Evolutionary conservation across 2,113 vertebrate species (phyloP).

Genomic region (Galemys pyrenaicus): DNA sequence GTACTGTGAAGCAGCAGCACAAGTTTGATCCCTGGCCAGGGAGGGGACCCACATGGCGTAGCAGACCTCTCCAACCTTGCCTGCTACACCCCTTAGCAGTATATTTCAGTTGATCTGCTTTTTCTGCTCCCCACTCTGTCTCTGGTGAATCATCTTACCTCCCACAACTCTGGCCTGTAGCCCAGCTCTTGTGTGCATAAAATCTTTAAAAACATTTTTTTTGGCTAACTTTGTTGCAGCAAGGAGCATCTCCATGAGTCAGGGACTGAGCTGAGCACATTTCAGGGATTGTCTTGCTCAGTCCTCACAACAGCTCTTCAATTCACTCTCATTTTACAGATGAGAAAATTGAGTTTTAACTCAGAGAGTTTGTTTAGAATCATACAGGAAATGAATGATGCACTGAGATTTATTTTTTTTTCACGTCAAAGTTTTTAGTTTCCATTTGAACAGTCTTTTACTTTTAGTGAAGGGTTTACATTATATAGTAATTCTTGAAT

Average conservation of each 20-base stretch:
- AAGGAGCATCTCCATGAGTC: rapidly evolving
- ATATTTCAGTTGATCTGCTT: no score
- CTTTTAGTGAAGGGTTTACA: neutral
- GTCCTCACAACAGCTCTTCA: neutral
- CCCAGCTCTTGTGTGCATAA: no score
- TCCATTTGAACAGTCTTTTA: neutral
- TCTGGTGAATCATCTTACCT: no score
- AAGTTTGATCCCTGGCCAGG: no score
- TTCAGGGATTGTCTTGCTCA: neutral
- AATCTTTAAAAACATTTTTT: no score
- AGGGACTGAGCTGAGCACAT: neutral
- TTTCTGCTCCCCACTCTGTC: no score
- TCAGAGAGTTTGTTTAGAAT: neutral
- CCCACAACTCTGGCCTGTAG: no score
- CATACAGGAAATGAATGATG: neutral
- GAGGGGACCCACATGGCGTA: no score
- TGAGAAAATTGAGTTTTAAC: neutral
- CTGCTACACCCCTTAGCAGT: no score
- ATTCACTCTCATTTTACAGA: neutral
- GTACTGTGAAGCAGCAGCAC: no score
- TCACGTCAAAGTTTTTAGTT: neutral
- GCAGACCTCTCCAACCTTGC: no score
- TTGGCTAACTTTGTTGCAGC: neutral
- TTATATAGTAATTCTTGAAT: neutral
- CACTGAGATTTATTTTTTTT: neutral